These are phyloP conservation scores for Esox lucius DNA, from an alignment of 2,797 vertebrate species.

Conservation along the genomic window DNA sequence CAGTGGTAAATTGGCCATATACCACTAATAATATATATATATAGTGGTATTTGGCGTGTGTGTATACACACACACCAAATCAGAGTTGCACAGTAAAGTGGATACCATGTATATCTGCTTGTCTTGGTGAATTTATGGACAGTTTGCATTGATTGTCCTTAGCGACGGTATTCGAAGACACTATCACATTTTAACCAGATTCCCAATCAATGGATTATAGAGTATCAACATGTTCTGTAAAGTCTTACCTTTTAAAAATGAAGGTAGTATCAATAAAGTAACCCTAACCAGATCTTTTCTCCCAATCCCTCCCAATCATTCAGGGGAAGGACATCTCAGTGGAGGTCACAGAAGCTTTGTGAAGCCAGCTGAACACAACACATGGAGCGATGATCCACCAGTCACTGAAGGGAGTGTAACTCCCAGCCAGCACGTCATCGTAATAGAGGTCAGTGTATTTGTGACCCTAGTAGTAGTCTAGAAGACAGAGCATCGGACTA, in stretches of 20 bases:
- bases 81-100: too few relatives aligned
- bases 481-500: too few relatives aligned
- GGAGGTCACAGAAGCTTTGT: not conserved
- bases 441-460: not conserved
- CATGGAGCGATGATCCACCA: not conserved
- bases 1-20: too few relatives aligned
- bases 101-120: too few relatives aligned
- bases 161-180: not conserved
- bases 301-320: not conserved
- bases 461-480: too few relatives aligned
- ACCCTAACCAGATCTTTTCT: not conserved
- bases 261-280: not conserved
- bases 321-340: constrained; percentile 2
- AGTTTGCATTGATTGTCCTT: too few relatives aligned
- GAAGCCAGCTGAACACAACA: not conserved
- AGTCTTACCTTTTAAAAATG: not conserved
- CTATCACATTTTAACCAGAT: not conserved
- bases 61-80: too few relatives aligned
- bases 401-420: not conserved
- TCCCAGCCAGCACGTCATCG: not conserved
- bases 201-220: not conserved
- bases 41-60: too few relatives aligned
- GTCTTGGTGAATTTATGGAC: not conserved
- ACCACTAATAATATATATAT: too few relatives aligned
- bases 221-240: not conserved